These are phyloP conservation scores for Puntigrus tetrazona DNA, from an alignment of 2,113 vertebrate genomes.

Conservation along the genomic window DNA sequence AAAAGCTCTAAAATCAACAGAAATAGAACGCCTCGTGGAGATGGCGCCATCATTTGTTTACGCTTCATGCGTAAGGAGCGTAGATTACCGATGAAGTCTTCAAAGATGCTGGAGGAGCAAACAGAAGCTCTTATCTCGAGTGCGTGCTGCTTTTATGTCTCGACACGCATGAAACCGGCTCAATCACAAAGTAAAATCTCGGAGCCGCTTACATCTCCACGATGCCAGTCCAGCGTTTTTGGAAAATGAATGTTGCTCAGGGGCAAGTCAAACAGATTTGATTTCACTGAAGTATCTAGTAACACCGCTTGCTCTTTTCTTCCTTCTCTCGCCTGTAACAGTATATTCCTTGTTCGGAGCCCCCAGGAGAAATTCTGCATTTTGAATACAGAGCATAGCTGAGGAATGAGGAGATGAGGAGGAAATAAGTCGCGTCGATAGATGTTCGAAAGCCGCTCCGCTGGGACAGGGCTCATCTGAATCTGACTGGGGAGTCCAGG, in stretches of 20 bases:
- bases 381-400: constrained; percentile 64
- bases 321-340: constrained; percentile 71
- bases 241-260: constrained; percentile 67
- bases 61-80: not conserved
- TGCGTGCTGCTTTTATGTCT: constrained; percentile 47
- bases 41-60: not conserved
- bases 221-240: constrained; percentile 59
- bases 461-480: constrained; percentile 63
- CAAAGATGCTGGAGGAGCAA: constrained; percentile 50
- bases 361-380: constrained; percentile 53
- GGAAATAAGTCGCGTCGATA: constrained; percentile 58
- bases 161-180: not conserved
- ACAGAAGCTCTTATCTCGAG: constrained; percentile 61
- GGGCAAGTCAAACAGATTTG: constrained; percentile 76
- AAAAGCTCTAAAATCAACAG: not conserved
- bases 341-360: constrained; percentile 68
- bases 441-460: constrained; percentile 59
- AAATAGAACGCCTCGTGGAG: not conserved
- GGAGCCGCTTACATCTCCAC: constrained; percentile 64
- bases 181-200: not conserved
- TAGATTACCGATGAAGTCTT: constrained; percentile 8
- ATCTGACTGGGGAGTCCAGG: constrained; percentile 46
- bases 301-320: constrained; percentile 67
- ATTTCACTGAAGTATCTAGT: constrained; percentile 80
- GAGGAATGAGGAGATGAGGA: constrained; percentile 44